phyloP scores from a whole-genome alignment of 2,113 vertebrate genomes.

The Hiodon tergisus region DNA sequence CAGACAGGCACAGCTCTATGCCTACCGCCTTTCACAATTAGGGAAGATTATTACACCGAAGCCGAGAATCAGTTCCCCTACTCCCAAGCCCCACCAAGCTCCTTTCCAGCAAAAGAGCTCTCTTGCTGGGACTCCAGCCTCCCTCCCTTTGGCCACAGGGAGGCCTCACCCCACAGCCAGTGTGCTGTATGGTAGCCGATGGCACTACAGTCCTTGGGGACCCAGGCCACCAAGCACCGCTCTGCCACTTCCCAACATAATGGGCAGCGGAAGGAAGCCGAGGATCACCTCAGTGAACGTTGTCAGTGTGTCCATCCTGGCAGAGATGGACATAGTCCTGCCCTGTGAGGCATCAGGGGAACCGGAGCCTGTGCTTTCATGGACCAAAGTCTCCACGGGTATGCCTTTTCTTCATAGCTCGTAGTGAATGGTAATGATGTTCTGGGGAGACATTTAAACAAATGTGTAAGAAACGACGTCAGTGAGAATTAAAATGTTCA shows the following conservation, averaged over 20 bases:
- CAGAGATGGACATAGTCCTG: conserved; percentile 60
- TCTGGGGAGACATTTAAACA: too few relatives aligned
- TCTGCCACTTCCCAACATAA: conserved; percentile 49
- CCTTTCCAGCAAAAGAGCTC: conserved; percentile 31
- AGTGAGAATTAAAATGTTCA: too few relatives aligned
- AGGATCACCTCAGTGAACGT: conserved; percentile 50
- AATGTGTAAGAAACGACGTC: too few relatives aligned
- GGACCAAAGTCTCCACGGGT: conserved; percentile 72
- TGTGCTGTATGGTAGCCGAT: conserved; percentile 35
- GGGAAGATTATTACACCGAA: conserved; percentile 53
- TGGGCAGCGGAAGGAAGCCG: conserved; percentile 50
- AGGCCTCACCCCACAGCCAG: conserved; percentile 40
- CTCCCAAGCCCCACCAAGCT: conserved; percentile 28
- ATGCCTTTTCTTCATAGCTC: neutral
- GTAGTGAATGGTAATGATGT: neutral
- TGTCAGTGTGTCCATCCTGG: conserved; percentile 55
- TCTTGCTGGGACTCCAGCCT: conserved; percentile 27
- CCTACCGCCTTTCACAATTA: conserved; percentile 47
- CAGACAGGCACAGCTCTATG: conserved; percentile 60
- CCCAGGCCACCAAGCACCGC: conserved; percentile 43
- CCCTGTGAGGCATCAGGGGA: conserved; percentile 59
- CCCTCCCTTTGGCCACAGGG: conserved; percentile 24
- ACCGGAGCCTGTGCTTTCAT: conserved; percentile 57
- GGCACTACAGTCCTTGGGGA: conserved; percentile 42
- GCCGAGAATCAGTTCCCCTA: conserved; percentile 38